Evolutionary conservation across 2,113 vertebrate genomes (phyloP).

Genomic region (Halichoerus grypus): DNA sequence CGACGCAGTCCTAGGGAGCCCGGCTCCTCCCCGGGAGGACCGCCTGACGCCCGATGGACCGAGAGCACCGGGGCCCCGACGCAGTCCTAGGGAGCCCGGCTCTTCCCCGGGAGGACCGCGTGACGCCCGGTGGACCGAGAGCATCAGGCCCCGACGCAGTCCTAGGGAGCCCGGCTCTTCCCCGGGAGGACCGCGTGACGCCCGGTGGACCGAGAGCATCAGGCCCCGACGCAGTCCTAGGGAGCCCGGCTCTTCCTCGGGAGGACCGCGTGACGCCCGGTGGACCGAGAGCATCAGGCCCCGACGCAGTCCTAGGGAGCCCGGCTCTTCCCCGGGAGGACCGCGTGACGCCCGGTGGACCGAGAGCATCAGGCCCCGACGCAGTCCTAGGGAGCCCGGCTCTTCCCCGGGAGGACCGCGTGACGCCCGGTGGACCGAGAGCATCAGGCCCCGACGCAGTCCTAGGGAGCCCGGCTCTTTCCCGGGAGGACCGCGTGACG

Average conservation of each 20-base stretch:
- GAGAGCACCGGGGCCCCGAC: too few species aligned
- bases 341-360: fast-evolving
- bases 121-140: fast-evolving
- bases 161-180: fast-evolving
- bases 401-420: background rate
- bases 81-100: fast-evolving
- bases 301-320: fast-evolving
- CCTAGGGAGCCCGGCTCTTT: fast-evolving
- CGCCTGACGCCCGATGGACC: fast-evolving
- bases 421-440: fast-evolving
- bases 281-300: too few species aligned
- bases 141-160: too few species aligned
- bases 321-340: fast-evolving
- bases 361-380: too few species aligned
- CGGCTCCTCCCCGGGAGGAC: fast-evolving
- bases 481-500: fast-evolving
- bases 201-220: fast-evolving
- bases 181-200: fast-evolving
- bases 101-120: background rate
- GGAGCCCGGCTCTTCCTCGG: fast-evolving
- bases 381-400: fast-evolving
- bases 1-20: fast-evolving
- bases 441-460: too few species aligned
- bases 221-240: too few species aligned
- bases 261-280: fast-evolving